These are phyloP conservation scores for Galendromus occidentalis DNA, from an alignment of 1,140 invertebrate species.

Conservation along the genomic window DNA sequence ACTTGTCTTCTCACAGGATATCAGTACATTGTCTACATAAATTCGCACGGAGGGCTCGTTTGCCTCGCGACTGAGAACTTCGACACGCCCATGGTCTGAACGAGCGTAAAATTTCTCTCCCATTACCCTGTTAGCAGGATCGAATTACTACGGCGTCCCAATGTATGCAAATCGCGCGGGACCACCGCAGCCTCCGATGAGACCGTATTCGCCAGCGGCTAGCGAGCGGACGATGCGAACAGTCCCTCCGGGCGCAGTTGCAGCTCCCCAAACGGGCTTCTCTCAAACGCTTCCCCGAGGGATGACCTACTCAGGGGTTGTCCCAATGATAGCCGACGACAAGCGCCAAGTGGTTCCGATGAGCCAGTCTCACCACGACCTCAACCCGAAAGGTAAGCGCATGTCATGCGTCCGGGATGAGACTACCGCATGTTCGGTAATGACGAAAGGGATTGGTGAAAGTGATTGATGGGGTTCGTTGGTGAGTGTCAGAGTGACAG, in stretches of 20 bases:
- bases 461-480: not conserved
- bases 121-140: not conserved
- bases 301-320: constrained; percentile 2
- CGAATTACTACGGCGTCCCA: not conserved
- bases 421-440: not conserved
- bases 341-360: constrained; percentile 1
- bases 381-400: not conserved
- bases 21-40: no score
- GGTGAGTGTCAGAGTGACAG: not conserved
- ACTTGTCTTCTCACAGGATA: no score
- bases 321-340: constrained; percentile 2
- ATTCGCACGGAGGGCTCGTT: no score
- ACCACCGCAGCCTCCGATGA: not conserved
- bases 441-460: not conserved
- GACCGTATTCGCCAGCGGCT: constrained; percentile 3
- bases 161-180: constrained; percentile 1
- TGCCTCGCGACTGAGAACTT: no score
- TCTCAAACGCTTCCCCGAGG: not conserved
- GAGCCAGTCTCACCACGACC: constrained; percentile 6
- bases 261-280: not conserved
- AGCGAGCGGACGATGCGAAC: constrained; percentile 6
- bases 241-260: not conserved
- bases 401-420: not conserved
- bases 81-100: no score
- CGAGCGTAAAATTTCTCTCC: no score